These are phyloP conservation scores for Australoheros scitulus DNA, from an alignment of 2,113 vertebrate genomes.

Conservation along the genomic window DNA sequence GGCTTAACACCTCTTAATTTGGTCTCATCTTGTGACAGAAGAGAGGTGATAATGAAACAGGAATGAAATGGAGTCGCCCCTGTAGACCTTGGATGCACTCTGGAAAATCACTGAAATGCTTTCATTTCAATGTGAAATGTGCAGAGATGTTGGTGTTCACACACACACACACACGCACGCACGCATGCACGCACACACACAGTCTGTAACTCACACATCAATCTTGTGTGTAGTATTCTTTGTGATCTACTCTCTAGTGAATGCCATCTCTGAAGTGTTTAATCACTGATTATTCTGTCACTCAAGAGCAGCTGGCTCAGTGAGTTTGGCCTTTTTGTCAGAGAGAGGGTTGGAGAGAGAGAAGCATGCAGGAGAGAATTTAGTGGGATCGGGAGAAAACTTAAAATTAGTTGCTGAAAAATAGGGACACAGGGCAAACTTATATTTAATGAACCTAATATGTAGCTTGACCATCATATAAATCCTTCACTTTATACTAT, in stretches of 20 bases:
- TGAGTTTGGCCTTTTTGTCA: not conserved
- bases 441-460: too few relatives aligned
- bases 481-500: not conserved
- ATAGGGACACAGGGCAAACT: not conserved
- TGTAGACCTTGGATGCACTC: not conserved
- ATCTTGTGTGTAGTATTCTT: slow-evolving; percentile 17
- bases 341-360: not conserved
- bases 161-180: not conserved
- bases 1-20: not conserved
- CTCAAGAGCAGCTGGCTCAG: slow-evolving; percentile 21
- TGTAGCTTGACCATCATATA: not conserved
- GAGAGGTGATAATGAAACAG: slow-evolving; percentile 10
- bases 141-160: not conserved
- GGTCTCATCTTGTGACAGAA: not conserved
- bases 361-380: not conserved
- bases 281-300: slow-evolving; percentile 57
- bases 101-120: not conserved
- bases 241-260: slow-evolving; percentile 50
- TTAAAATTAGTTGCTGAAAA: not conserved
- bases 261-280: slow-evolving; percentile 42
- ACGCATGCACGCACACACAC: not conserved
- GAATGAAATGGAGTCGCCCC: slow-evolving; percentile 3
- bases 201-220: slow-evolving; percentile 20
- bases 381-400: not conserved
- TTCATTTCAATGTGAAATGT: not conserved